Evolutionary conservation across 2,797 vertebrate genomes (phyloP).

Genomic region (Sebastiscus tertius): DNA sequence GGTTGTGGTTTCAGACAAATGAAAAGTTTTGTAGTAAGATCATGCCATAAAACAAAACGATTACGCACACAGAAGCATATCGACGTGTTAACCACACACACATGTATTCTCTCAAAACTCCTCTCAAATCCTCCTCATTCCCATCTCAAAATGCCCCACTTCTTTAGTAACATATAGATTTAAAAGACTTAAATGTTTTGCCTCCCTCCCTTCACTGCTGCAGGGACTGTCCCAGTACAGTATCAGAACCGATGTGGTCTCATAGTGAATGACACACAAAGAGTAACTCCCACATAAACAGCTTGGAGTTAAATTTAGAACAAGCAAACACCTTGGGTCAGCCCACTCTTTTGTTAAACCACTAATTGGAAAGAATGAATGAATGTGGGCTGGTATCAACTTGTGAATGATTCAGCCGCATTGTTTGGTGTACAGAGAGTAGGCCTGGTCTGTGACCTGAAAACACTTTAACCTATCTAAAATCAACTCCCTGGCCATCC

Average conservation of each 20-base stretch:
- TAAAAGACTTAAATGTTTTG: background rate
- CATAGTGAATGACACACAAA: constrained; percentile 61
- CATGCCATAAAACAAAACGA: constrained; percentile 9
- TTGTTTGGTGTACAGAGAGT: constrained; percentile 60
- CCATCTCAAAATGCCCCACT: background rate
- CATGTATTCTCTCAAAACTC: background rate
- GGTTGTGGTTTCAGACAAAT: constrained; percentile 66
- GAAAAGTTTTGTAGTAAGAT: constrained; percentile 27
- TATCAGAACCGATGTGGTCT: constrained; percentile 54
- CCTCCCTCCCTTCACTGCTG: constrained; percentile 6
- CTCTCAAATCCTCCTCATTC: background rate
- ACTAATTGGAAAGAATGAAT: constrained; percentile 72
- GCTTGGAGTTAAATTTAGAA: constrained; percentile 70
- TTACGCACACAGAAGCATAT: background rate
- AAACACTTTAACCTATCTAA: constrained; percentile 43
- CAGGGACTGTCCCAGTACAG: constrained; percentile 63
- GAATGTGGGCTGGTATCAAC: constrained; percentile 43
- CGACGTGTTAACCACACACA: background rate
- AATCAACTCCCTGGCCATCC: background rate
- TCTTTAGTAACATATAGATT: constrained; percentile 4
- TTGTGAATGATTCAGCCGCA: constrained; percentile 56
- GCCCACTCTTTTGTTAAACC: constrained; percentile 66
- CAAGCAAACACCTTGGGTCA: constrained; percentile 44
- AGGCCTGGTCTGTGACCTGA: constrained; percentile 55
- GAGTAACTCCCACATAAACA: constrained; percentile 66